These are phyloP conservation scores for Acrocyrtus sp. DNA, from an alignment of 2,888 invertebrate genomes.

Conservation along the genomic window DNA sequence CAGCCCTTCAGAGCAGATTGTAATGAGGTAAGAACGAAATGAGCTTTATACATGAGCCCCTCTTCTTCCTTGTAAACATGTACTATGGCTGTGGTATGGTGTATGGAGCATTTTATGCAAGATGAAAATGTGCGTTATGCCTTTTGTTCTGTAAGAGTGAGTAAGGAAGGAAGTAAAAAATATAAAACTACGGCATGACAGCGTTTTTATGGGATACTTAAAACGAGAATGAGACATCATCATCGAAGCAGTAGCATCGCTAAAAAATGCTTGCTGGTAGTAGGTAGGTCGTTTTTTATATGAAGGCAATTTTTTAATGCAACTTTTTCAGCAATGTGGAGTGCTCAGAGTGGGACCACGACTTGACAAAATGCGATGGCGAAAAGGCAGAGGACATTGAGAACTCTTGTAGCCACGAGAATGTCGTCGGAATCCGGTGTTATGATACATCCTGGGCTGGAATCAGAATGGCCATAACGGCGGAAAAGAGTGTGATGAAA, in stretches of 20 bases:
- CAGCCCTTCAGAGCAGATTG: conserved; percentile 79
- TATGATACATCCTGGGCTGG: conserved; percentile 96
- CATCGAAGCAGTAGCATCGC: too few species aligned
- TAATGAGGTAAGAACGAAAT: conserved; percentile 70
- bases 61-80: background rate
- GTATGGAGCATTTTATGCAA: too few species aligned
- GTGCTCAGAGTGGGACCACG: conserved; percentile 90
- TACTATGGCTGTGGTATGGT: too few species aligned
- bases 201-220: too few species aligned
- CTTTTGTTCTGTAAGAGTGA: too few species aligned
- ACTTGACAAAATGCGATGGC: conserved; percentile 86
- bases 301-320: background rate
- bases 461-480: conserved; percentile 86
- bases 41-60: background rate
- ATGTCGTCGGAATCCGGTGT: conserved; percentile 89
- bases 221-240: too few species aligned
- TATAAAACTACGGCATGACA: too few species aligned
- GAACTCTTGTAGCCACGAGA: conserved; percentile 85
- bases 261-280: too few species aligned
- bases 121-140: too few species aligned
- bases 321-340: conserved; percentile 77
- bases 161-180: background rate
- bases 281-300: too few species aligned
- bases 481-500: conserved; percentile 87
- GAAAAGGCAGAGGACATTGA: conserved; percentile 84